Evolutionary conservation across 37 sponge, comb jelly and placozoan species (phyloP).

Genomic region (Agelas oroides): DNA sequence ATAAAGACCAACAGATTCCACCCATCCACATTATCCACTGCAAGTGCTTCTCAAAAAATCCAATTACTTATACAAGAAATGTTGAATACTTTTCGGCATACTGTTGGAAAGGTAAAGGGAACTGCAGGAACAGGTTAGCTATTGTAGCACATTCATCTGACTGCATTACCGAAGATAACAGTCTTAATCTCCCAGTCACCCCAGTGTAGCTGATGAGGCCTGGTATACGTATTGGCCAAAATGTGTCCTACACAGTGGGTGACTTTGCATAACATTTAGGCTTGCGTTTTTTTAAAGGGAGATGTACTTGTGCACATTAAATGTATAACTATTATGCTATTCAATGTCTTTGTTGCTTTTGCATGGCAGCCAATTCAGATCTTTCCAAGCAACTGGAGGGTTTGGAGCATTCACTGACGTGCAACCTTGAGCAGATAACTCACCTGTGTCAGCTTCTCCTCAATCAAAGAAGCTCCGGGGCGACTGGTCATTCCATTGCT

Average conservation of each 20-base stretch:
- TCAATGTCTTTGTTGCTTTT: too few species aligned
- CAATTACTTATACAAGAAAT: neutral
- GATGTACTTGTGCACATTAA: too few species aligned
- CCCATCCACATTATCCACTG: neutral
- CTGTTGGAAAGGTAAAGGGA: neutral
- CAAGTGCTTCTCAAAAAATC: neutral
- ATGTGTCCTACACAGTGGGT: too few species aligned
- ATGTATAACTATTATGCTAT: too few species aligned
- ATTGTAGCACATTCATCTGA: too few species aligned
- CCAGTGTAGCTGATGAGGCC: too few species aligned
- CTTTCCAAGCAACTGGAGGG: slow-evolving; percentile 7
- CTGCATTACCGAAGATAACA: too few species aligned
- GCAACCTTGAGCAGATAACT: neutral
- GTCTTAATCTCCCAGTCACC: too few species aligned
- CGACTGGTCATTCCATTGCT: neutral
- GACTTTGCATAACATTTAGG: too few species aligned
- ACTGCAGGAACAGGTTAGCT: neutral
- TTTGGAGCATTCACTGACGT: neutral
- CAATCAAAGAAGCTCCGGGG: neutral
- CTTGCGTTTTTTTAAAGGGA: too few species aligned
- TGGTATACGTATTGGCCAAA: too few species aligned
- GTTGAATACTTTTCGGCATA: neutral
- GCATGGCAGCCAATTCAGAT: neutral
- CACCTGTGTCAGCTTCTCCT: neutral
- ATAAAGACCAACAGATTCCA: too few species aligned